Conservation (phyloP, 2,797 vertebrate genomes). For the Spheniscus humboldti region DNA sequence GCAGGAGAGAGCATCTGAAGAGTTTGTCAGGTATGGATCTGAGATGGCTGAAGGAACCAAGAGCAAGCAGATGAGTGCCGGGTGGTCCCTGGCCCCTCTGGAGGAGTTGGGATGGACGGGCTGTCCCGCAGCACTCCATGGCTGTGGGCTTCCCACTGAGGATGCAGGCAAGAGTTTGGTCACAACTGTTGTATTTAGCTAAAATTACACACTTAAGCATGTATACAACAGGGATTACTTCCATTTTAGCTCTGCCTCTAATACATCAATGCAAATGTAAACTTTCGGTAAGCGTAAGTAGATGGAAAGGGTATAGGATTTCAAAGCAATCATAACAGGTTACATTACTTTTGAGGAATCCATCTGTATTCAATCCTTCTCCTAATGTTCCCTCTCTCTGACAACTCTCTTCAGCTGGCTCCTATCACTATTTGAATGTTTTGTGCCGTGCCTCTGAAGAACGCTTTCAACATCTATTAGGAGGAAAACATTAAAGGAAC, state of each 20-base stretch:
- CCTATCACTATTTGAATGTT: constrained; percentile 56
- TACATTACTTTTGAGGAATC: constrained; percentile 68
- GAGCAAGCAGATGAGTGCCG: not conserved
- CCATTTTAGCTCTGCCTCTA: constrained; percentile 52
- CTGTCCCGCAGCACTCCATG: not conserved
- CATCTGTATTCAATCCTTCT: constrained; percentile 68
- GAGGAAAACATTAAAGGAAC: constrained; percentile 62
- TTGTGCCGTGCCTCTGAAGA: constrained; percentile 58
- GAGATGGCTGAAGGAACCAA: not conserved
- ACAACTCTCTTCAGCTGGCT: constrained; percentile 68
- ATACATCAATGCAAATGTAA: constrained; percentile 55
- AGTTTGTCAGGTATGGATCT: rapidly evolving
- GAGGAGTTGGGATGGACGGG: not conserved
- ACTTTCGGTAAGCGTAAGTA: constrained; percentile 41
- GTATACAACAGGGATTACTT: constrained; percentile 53
- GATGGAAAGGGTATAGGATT: constrained; percentile 56
- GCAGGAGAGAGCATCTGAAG: not conserved
- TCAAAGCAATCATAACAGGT: constrained; percentile 69
- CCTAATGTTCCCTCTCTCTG: constrained; percentile 52
- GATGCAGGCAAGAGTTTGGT: not conserved
- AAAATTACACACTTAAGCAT: constrained; percentile 50
- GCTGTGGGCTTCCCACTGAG: not conserved
- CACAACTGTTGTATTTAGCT: constrained; percentile 31
- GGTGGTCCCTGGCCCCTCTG: not conserved
- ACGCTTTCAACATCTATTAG: constrained; percentile 62